A percentile compares a stretch with the other conserved stretches of the same genome.
phyloP scores from a whole-genome alignment of 2,888 invertebrate genomes.

The Seira musarum region DNA sequence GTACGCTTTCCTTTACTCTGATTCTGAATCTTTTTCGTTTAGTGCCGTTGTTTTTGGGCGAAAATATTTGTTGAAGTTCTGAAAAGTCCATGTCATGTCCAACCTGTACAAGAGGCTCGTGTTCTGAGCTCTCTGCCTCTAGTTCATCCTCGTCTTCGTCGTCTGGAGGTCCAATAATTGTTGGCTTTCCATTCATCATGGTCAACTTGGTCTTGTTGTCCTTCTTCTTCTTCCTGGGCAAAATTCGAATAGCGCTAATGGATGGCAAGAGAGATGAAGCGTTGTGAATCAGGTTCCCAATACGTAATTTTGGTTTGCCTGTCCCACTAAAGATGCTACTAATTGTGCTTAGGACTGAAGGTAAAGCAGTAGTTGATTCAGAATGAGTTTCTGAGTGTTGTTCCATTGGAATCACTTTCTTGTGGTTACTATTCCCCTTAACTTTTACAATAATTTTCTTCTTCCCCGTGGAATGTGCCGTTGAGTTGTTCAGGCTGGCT shows the following conservation, averaged over 20 bases:
- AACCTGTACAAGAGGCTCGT: slow-evolving; percentile 58
- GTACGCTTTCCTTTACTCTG: slow-evolving; percentile 41
- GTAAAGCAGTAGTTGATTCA: slow-evolving; percentile 39
- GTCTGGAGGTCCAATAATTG: slow-evolving; percentile 31
- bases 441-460: no score
- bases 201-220: slow-evolving; percentile 44
- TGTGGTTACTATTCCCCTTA: no score
- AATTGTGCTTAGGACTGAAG: slow-evolving; percentile 45
- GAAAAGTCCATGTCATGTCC: slow-evolving; percentile 66
- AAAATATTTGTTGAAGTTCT: slow-evolving; percentile 56
- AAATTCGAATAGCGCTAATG: slow-evolving; percentile 37
- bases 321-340: slow-evolving; percentile 41
- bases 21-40: slow-evolving; percentile 28
- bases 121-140: slow-evolving; percentile 33
- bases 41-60: slow-evolving; percentile 21
- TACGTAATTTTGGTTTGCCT: slow-evolving; percentile 37
- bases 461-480: no score
- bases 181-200: slow-evolving; percentile 50
- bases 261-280: slow-evolving; percentile 44
- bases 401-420: no score
- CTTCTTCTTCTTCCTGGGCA: slow-evolving; percentile 44
- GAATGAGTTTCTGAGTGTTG: not conserved
- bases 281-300: slow-evolving; percentile 29
- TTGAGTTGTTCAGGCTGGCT: no score
- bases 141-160: slow-evolving; percentile 27